These are phyloP conservation scores for Lordiphosa collinella DNA, from an alignment of 1,140 invertebrate genomes.

Conservation along the genomic window DNA sequence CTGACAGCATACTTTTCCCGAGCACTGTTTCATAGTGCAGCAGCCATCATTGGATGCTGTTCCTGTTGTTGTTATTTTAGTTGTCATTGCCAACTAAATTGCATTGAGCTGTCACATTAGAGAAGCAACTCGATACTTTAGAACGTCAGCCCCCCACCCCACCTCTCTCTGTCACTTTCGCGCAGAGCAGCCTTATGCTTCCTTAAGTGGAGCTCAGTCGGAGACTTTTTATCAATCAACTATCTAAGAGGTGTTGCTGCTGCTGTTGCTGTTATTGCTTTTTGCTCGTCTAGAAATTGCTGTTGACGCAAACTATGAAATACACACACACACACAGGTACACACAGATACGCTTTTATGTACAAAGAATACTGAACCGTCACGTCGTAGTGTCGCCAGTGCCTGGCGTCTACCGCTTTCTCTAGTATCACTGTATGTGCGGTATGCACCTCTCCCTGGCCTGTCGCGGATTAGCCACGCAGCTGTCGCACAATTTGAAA, in stretches of 20 bases:
- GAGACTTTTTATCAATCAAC: conserved; percentile 69
- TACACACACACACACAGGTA: conserved; percentile 17
- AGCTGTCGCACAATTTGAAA: conserved; percentile 54
- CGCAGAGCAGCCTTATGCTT: not conserved
- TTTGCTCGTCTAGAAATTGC: conserved; percentile 51
- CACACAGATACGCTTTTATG: not conserved
- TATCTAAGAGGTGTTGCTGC: conserved; percentile 58
- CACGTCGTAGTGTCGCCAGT: conserved; percentile 48
- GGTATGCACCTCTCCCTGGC: conserved; percentile 29
- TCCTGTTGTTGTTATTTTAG: conserved; percentile 48
- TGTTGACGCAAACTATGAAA: conserved; percentile 52
- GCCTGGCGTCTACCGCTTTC: not conserved
- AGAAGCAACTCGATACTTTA: conserved; percentile 72
- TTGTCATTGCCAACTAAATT: conserved; percentile 76
- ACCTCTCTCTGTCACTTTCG: not conserved
- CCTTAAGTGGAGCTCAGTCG: conserved; percentile 33
- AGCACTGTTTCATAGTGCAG: conserved; percentile 53
- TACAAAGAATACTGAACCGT: conserved; percentile 67
- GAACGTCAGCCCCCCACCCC: not conserved
- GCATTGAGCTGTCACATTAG: conserved; percentile 78
- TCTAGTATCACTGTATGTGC: conserved; percentile 6
- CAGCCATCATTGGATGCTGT: conserved; percentile 39
- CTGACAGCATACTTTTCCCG: conserved; percentile 1
- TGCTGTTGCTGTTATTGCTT: conserved; percentile 65
- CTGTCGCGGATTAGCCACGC: conserved; percentile 57